Evolutionary conservation across 2,888 invertebrate genomes (phyloP).

Genomic region (Drosophila leonis): DNA sequence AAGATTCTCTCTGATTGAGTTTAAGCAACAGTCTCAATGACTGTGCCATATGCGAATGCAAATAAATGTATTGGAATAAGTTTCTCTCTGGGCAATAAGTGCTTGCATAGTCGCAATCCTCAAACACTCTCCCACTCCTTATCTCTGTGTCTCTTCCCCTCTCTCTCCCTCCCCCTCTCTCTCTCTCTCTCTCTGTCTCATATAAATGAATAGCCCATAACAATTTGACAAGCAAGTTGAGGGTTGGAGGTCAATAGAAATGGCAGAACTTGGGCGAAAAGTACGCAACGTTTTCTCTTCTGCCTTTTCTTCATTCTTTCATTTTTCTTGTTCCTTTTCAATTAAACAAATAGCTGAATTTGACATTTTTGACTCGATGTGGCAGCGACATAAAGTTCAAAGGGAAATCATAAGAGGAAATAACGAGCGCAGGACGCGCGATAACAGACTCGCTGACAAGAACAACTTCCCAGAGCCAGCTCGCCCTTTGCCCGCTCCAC

Average conservation of each 20-base stretch:
- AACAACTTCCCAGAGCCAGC: constrained; percentile 12
- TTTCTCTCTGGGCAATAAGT: neutral
- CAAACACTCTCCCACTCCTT: constrained; percentile 3
- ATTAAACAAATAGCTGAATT: constrained; percentile 80
- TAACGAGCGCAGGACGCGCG: constrained; percentile 53
- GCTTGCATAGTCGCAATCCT: constrained; percentile 5
- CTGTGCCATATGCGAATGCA: constrained; percentile 2
- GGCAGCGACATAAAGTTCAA: constrained; percentile 60
- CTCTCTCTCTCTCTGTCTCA: neutral
- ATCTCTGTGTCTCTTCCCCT: neutral
- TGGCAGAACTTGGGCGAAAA: neutral
- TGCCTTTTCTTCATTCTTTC: constrained; percentile 8
- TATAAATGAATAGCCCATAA: constrained; percentile 73
- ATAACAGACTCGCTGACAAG: constrained; percentile 45
- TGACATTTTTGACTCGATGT: constrained; percentile 65
- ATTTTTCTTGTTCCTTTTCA: constrained; percentile 54
- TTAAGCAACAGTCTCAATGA: neutral
- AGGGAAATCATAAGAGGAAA: constrained; percentile 64
- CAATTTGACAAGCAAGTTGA: constrained; percentile 50
- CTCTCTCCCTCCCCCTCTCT: neutral
- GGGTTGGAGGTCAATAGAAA: neutral
- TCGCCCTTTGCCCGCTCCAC: neutral
- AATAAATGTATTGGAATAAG: constrained; percentile 6
- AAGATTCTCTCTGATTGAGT: neutral
- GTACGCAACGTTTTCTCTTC: constrained; percentile 22